phyloP scores from a whole-genome alignment of 1,140 invertebrate species.

The Gryllus bimaculatus region DNA sequence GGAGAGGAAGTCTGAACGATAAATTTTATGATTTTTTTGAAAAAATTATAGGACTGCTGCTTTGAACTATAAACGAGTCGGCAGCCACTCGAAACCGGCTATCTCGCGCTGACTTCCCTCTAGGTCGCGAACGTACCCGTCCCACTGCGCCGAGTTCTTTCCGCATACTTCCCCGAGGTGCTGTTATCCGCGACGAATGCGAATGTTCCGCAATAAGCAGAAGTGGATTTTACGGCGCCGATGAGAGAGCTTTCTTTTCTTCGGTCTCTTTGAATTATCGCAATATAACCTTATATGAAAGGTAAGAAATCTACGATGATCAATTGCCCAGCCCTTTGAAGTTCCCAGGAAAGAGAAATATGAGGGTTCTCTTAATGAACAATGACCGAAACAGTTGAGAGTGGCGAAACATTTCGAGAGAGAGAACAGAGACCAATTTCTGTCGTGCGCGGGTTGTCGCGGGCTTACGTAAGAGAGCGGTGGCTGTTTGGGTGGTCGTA shows the following conservation, averaged over 20 bases:
- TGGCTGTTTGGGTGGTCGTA: no score
- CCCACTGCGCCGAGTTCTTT: not conserved
- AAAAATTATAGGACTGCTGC: slow-evolving; percentile 4
- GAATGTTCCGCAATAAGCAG: not conserved
- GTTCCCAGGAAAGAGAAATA: not conserved
- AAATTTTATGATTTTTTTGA: not conserved
- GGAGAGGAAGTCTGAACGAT: not conserved
- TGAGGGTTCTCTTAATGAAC: not conserved
- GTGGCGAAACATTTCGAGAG: not conserved
- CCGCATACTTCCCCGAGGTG: not conserved
- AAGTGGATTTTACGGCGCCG: not conserved
- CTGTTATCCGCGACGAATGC: not conserved
- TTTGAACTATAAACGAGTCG: slow-evolving; percentile 1
- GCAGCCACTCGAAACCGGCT: not conserved
- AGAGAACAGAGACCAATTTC: no score
- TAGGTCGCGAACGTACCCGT: not conserved
- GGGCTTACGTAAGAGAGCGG: no score
- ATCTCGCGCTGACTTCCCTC: not conserved
- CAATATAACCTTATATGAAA: not conserved
- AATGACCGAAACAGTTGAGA: not conserved
- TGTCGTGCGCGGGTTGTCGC: no score
- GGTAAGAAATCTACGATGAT: not conserved
- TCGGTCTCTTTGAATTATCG: not conserved
- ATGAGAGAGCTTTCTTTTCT: not conserved
- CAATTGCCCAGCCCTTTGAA: not conserved